Conservation (phyloP, 2,797 vertebrate species). For the Vipera latastei region DNA sequence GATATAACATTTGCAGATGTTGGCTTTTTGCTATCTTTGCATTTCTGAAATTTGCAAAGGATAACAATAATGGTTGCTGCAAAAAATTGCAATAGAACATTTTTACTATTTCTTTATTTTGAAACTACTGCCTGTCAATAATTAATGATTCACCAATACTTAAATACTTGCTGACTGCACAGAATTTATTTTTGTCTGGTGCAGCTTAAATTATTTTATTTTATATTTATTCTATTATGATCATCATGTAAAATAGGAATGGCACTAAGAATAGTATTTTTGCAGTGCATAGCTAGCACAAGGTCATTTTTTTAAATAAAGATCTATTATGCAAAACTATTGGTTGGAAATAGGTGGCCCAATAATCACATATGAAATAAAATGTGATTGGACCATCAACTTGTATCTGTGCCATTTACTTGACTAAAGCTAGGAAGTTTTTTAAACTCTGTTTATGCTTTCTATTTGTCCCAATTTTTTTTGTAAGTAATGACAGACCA, state of each 20-base stretch:
- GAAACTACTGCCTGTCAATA: neutral
- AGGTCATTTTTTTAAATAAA: neutral
- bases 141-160: neutral
- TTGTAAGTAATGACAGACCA: neutral
- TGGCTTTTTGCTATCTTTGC: conserved; percentile 15
- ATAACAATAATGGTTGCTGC: neutral
- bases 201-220: neutral
- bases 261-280: neutral
- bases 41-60: conserved; percentile 16
- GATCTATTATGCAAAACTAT: neutral
- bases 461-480: neutral
- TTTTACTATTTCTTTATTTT: neutral
- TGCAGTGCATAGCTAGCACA: neutral
- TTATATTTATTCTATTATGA: neutral
- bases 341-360: neutral
- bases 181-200: neutral
- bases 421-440: neutral
- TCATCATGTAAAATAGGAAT: neutral
- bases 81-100: neutral
- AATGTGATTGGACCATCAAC: neutral
- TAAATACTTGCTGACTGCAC: neutral
- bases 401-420: neutral
- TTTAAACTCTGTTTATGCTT: neutral
- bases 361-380: neutral
- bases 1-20: conserved; percentile 27